These are phyloP conservation scores for Anhinga anhinga DNA, from an alignment of 2,113 vertebrate genomes.

Conservation along the genomic window DNA sequence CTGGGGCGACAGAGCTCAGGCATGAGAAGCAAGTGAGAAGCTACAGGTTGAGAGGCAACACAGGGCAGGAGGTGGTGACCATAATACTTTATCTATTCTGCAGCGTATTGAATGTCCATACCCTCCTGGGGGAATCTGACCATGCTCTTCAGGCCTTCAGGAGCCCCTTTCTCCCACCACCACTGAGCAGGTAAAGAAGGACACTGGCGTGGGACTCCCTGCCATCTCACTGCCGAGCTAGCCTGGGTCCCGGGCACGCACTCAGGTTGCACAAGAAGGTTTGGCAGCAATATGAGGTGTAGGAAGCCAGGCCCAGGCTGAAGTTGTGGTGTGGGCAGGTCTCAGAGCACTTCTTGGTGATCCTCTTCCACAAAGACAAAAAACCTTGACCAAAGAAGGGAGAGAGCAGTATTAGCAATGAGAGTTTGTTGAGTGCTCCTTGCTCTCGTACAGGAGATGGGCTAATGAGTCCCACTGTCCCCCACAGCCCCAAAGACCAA, in stretches of 20 bases:
- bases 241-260: neutral
- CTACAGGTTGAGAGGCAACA: neutral
- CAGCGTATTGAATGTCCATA: neutral
- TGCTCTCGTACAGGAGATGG: too few relatives aligned
- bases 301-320: conserved; percentile 33
- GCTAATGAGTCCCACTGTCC: neutral
- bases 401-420: neutral
- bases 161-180: neutral
- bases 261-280: conserved; percentile 46
- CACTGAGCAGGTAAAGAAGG: neutral
- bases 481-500: neutral
- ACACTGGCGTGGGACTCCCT: rapidly evolving
- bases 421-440: neutral
- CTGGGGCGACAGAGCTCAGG: neutral
- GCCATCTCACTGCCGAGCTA: neutral
- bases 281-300: conserved; percentile 49
- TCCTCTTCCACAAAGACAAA: conserved; percentile 33
- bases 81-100: neutral
- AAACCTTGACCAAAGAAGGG: neutral
- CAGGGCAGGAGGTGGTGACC: neutral
- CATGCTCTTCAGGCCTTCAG: neutral
- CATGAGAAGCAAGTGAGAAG: neutral
- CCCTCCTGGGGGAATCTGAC: neutral
- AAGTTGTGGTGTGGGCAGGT: conserved; percentile 50
- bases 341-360: conserved; percentile 61